Base-by-base conservation (phyloP, 2,888 invertebrate species). In the Linnaemya tessellans region DNA sequence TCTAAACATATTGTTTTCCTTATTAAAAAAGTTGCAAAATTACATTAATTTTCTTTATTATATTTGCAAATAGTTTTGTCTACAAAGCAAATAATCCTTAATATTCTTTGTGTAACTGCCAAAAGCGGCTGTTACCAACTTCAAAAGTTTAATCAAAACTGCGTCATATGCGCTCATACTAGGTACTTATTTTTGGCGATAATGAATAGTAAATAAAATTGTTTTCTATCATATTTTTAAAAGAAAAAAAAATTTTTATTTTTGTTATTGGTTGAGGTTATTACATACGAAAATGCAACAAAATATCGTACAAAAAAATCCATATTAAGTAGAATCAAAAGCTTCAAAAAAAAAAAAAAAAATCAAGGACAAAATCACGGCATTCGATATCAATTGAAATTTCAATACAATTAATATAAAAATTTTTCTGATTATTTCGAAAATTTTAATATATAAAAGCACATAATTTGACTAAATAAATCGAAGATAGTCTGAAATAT, bases 121-220 rank as follows among this genome's bases (percentile, higher is more conserved):
- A 74, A 62, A 64, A 38, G 22, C 60, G 51, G 13, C 11, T 46
- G 73, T 67, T 73, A 35, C 41, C 58, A 38, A 22, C 10, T 58
- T 73, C 41, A 38, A 67, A 49, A 58, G 60, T 74, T 74, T 43
- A 60, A 60, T 22, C 51, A 35, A 80, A 80, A 68, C 41, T 51
- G 60, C 80, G 80, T 74, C 80, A 80, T 54, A 60, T 74, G 60
- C 43, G 15, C 3, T 13, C 7, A 25, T 13, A 22, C 22, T 7
- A 54, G 13, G 22, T 22, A 2, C 13, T 54, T 20, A 13, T 54
- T 38, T 38, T 38, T 38, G 2, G 30, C 41, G 3, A 43, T 43
- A 13, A 43, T 43, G 13, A 43, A 13, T 11, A 13, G 13, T 43
- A 43, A 43, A 43, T 13, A 13, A 43, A 43, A 43, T 43, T 13